Conservation (phyloP, 1,140 invertebrate genomes). For the Monomorium pharaonis region DNA sequence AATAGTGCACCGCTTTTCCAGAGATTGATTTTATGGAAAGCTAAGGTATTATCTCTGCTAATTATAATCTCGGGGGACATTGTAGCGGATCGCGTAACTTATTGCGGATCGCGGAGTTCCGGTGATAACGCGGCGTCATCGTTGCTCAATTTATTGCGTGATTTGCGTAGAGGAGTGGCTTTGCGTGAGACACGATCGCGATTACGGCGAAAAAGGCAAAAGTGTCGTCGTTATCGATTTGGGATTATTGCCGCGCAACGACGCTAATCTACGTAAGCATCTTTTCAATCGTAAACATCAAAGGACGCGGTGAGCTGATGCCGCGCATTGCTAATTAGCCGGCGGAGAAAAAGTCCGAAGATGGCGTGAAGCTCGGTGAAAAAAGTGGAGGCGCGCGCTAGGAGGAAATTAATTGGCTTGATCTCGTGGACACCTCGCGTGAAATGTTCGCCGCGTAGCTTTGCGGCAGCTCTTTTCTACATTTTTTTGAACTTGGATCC, state of each 20-base stretch:
- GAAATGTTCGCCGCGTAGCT: neutral
- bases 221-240: slow-evolving; percentile 13
- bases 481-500: neutral
- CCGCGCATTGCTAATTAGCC: neutral
- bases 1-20: neutral
- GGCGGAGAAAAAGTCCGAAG: neutral
- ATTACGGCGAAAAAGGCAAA: neutral
- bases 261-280: neutral
- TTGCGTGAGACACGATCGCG: neutral
- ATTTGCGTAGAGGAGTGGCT: neutral
- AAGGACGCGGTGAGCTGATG: slow-evolving; percentile 1
- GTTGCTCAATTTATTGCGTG: neutral
- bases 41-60: neutral
- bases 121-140: slow-evolving; percentile 54
- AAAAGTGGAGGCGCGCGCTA: neutral
- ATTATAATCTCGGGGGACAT: slow-evolving; percentile 60
- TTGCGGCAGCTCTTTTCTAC: neutral
- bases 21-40: neutral
- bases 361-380: neutral
- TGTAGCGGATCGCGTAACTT: slow-evolving; percentile 55
- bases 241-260: slow-evolving; percentile 3
- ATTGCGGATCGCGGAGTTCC: slow-evolving; percentile 52
- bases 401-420: slow-evolving; percentile 47
- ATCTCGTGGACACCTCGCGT: neutral
- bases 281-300: slow-evolving; percentile 51